Evolutionary conservation across 2,797 vertebrate genomes (phyloP).

Genomic region (Etheostoma perlongum): DNA sequence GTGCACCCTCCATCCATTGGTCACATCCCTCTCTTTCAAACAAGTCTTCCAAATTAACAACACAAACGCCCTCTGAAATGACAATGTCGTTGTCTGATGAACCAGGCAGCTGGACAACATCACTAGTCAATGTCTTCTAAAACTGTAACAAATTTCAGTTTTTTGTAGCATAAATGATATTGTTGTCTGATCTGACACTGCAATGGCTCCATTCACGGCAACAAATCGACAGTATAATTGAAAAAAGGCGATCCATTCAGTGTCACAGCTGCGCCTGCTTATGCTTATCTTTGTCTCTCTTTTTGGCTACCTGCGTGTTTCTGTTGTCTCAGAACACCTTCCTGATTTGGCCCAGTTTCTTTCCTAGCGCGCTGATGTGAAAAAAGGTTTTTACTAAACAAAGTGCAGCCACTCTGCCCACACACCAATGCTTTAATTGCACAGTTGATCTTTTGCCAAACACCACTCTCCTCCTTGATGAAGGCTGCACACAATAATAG

Average conservation of each 20-base stretch:
- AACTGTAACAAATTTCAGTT: neutral
- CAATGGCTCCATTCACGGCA: neutral
- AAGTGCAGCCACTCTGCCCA: slow-evolving; percentile 24
- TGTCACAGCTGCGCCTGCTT: slow-evolving; percentile 1
- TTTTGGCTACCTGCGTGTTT: neutral
- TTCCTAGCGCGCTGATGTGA: neutral
- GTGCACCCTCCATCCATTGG: neutral
- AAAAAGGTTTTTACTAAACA: slow-evolving; percentile 34
- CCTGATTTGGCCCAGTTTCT: slow-evolving; percentile 12
- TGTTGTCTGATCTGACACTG: neutral
- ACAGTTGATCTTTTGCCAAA: slow-evolving; percentile 50
- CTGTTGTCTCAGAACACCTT: slow-evolving; percentile 7
- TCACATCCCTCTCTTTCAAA: neutral
- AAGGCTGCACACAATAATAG: slow-evolving; percentile 20
- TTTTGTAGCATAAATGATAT: neutral
- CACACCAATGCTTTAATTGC: slow-evolving; percentile 44
- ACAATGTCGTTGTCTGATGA: neutral
- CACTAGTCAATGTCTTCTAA: neutral
- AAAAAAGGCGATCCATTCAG: neutral
- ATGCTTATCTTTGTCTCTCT: slow-evolving; percentile 3
- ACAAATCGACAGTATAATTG: too few species aligned
- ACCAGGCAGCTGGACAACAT: neutral
- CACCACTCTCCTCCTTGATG: slow-evolving; percentile 1
- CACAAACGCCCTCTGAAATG: neutral
- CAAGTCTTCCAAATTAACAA: neutral